Conservation (phyloP, 2,797 vertebrate genomes). For the Coendou prehensilis region DNA sequence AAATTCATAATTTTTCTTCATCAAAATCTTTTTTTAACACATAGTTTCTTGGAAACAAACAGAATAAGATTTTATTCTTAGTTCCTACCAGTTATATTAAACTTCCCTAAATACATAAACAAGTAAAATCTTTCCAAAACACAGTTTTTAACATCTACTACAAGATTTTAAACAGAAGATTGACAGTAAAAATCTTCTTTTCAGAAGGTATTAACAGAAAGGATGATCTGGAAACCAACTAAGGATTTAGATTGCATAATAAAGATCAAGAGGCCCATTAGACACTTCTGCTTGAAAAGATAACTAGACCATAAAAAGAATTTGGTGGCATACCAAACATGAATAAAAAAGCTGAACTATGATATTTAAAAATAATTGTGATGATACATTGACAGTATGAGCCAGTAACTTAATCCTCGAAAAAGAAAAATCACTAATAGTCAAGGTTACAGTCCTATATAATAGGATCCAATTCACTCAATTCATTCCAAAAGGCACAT, state of each 20-base stretch:
- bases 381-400: neutral
- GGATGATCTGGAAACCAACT: neutral
- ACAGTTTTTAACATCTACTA: slow-evolving; percentile 1
- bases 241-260: neutral
- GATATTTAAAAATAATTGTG: slow-evolving; percentile 39
- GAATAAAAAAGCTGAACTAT: slow-evolving; percentile 47
- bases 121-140: slow-evolving; percentile 31
- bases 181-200: slow-evolving; percentile 14
- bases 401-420: neutral
- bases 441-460: neutral
- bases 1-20: neutral
- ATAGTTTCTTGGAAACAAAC: neutral
- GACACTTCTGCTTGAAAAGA: slow-evolving; percentile 44
- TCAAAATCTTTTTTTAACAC: neutral
- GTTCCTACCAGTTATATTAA: neutral
- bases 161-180: slow-evolving; percentile 11
- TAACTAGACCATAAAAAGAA: neutral
- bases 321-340: slow-evolving; percentile 15
- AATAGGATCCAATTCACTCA: neutral
- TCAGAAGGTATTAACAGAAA: slow-evolving; percentile 19
- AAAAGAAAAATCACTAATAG: slow-evolving; percentile 43
- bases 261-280: neutral
- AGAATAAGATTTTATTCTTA: slow-evolving; percentile 39
- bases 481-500: slow-evolving; percentile 28
- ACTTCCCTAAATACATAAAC: slow-evolving; percentile 40